A percentile compares a stretch with the other conserved stretches of the same genome.
Conservation (phyloP, 92 coral and sea anemone species). For the Actinostola sp. region DNA sequence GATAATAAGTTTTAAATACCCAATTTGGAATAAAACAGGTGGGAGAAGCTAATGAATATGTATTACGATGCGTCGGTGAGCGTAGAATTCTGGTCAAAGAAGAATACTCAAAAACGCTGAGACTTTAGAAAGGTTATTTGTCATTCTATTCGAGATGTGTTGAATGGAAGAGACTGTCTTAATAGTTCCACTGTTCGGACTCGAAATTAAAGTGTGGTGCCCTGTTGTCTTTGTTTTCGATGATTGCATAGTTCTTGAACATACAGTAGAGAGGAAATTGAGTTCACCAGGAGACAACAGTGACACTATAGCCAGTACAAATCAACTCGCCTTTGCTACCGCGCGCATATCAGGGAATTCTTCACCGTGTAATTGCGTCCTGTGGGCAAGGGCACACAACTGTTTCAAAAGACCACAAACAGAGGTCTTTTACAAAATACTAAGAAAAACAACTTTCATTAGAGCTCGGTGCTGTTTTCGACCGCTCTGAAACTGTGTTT, state of each 20-base stretch:
- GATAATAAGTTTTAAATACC: conserved; percentile 97
- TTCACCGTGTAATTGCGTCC: neutral
- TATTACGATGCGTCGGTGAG: conserved; percentile 23
- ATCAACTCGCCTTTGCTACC: conserved; percentile 6
- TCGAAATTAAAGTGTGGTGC: conserved; percentile 17
- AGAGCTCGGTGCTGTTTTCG: neutral
- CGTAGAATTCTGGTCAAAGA: conserved; percentile 38
- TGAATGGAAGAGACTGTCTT: conserved; percentile 2
- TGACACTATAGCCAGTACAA: conserved; percentile 2
- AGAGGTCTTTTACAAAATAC: conserved; percentile 1
- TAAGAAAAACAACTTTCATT: neutral
- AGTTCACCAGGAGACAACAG: conserved; percentile 7
- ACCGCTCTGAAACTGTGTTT: too few relatives aligned
- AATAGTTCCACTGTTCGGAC: neutral
- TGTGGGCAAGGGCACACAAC: neutral
- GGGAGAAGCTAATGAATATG: conserved; percentile 68
- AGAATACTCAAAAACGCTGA: conserved; percentile 53
- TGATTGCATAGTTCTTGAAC: conserved; percentile 37
- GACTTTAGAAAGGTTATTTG: conserved; percentile 51
- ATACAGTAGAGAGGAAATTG: conserved; percentile 27
- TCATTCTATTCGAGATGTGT: conserved; percentile 11
- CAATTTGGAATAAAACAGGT: conserved; percentile 86
- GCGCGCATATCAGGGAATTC: neutral
- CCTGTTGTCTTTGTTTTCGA: conserved; percentile 11
- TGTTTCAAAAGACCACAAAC: conserved; percentile 8